phyloP scores from a whole-genome alignment of 2,888 invertebrate species.

The Stenodema calcarata region DNA sequence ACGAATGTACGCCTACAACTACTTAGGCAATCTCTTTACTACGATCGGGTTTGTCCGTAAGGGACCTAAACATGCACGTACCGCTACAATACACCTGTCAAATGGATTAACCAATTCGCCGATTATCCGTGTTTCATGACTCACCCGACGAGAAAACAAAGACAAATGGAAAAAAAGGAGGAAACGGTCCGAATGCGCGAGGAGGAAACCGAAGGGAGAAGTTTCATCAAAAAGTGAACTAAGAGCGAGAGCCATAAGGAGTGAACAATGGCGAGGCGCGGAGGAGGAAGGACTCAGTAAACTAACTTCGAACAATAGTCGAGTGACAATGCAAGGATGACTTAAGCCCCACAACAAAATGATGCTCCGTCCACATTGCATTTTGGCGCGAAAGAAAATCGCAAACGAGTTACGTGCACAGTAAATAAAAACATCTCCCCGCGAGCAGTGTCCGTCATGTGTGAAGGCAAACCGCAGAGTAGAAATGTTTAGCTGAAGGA shows the following conservation, averaged over 20 bases:
- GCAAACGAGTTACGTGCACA: background rate
- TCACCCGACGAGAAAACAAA: background rate
- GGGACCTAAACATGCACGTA: too few species aligned
- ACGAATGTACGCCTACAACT: too few species aligned
- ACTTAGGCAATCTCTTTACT: too few species aligned
- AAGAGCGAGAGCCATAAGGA: background rate
- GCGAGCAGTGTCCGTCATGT: too few species aligned
- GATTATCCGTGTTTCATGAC: too few species aligned
- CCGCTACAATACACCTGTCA: too few species aligned
- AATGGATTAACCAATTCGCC: too few species aligned
- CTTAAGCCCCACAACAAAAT: background rate
- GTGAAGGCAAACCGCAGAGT: too few species aligned
- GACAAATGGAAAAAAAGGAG: background rate
- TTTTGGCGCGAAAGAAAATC: background rate
- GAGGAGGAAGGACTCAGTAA: slow-evolving; percentile 22
- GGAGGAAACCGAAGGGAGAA: background rate
- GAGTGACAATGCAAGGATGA: slow-evolving; percentile 24
- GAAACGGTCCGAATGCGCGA: slow-evolving; percentile 1
- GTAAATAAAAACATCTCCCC: too few species aligned
- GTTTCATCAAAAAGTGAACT: background rate
- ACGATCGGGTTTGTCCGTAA: too few species aligned
- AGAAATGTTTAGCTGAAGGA: too few species aligned
- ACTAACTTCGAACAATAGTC: slow-evolving; percentile 33
- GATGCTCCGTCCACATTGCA: background rate
- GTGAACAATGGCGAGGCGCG: slow-evolving; percentile 7